These are phyloP conservation scores for Ateles fusciceps DNA, from an alignment of 2,797 vertebrate species.

Conservation along the genomic window DNA sequence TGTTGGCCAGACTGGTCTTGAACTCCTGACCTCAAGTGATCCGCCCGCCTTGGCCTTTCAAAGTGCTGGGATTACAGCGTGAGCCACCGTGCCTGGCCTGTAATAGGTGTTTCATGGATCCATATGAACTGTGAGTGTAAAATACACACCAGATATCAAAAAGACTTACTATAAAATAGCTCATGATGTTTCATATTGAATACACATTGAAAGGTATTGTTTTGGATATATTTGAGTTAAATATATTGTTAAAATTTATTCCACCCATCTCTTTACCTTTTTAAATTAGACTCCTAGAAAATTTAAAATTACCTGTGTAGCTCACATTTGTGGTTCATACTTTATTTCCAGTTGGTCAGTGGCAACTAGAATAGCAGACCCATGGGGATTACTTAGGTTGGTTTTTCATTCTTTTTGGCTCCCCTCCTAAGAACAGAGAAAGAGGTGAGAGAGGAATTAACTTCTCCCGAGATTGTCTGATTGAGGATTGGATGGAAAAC, in stretches of 20 bases:
- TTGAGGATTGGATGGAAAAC: not conserved
- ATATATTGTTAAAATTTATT: not conserved
- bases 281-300: not conserved
- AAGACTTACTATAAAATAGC: not conserved
- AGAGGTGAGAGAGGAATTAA: not conserved
- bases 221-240: not conserved
- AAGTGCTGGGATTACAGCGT: not conserved
- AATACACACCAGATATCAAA: not conserved
- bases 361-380: not conserved
- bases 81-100: not conserved
- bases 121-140: not conserved
- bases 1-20: not conserved
- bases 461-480: not conserved
- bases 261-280: not conserved
- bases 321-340: not conserved
- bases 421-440: not conserved
- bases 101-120: not conserved
- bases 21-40: not conserved
- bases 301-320: not conserved
- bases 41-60: not conserved
- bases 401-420: constrained; percentile 17
- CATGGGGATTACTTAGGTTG: not conserved
- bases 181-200: not conserved
- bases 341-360: not conserved
- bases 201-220: not conserved